Base-by-base conservation (phyloP, 1,140 invertebrate genomes). In the Eumeta japonica region DNA sequence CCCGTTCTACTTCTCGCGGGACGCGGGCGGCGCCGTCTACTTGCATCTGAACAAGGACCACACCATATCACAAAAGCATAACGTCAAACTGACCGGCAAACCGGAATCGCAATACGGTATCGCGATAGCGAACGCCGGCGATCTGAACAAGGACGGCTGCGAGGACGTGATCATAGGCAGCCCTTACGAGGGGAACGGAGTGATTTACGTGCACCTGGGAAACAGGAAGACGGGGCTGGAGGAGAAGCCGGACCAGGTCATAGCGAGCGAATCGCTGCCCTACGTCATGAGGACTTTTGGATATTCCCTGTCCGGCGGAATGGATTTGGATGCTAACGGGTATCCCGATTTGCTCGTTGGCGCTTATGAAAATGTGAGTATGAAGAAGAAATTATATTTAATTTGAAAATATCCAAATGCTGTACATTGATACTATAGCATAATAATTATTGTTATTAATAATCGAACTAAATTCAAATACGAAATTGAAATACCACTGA, bases 301-400 rank as follows among this genome's bases (percentile, higher is more conserved):
- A 3, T 92, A 92, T 63, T 92, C 92, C 0, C 68, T 97, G 11
- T 88, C 87, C 45, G 92, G 92, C 37, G 90, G 90, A 18, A 75
- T 91, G 7, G 94, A 97, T 74, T 79, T 97, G 57, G 94, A 97
- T 71, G 72, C 79, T 12, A 97, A 97, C 72, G 88, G 86, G 10
- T 97, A 97, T 75, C 89, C 92, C 1, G 94, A 97, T 79, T 75
- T 97, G 41, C 76, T 95, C 12, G 81, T 93, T 16, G 94, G 94
- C 35, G 90, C 92, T 15, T 94, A 91, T 67, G 89, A 89, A 56
- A 80, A 84, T 61, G 74, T 76, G 62, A 60, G 53, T 16, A 39
- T 16, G 10, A 7, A 12, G 14, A 14, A 3, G 15, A 34, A 34
- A 34, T 12, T 19, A 41, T 20, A 32, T 39, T 32, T 24, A 5